Evolutionary conservation across 1,140 invertebrate species (phyloP), one percentile per base, ranked within the genome.

Genomic region (Trichoplusia ni): DNA sequence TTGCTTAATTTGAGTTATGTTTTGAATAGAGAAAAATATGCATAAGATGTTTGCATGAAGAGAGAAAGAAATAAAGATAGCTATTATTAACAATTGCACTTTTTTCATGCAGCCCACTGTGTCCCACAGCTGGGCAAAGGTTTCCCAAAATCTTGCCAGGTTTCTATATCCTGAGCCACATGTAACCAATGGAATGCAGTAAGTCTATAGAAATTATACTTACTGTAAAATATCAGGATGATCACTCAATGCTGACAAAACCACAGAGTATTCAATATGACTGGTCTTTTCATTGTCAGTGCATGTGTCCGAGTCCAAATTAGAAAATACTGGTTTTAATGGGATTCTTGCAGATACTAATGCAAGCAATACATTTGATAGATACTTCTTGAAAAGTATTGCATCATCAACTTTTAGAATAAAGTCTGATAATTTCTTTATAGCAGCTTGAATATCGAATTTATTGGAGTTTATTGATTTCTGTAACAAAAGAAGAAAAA

Each of bases 201-300:
- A n/a, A 35, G 6, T 4, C 2, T 9, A 4, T 9, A 35, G 6
- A 4, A 35, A 35, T 9, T 0, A 35, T 38, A 89, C 89, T 84
- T 91, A 93, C 92, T 91, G 84, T 49, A 92, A 60, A 18, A 93
- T 80, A 81, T 93, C 92, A 51, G 88, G 91, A 59, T 91, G 86
- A 47, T 86, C 80, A 64, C 80, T 80, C 18, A 86, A 42, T 13
- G 73, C 54, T 27, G 81, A 75, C 6, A 90, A 61, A 11, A 82
- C 67, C 35, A 87, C 71, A 9, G 82, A 86, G 75, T 81, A 82
- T 44, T 87, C 82, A 40, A 90, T 71, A 71, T 90, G 86, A 40
- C 65, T 70, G 6, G 68, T 81, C 65, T 87, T 89, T 56, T 90
- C 87, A 38, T 69, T 47, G 62, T 90, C 84, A 66, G 67, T 82